phyloP scores from a whole-genome alignment of 1,140 invertebrate genomes.

The Caenorhabditis brenneri region DNA sequence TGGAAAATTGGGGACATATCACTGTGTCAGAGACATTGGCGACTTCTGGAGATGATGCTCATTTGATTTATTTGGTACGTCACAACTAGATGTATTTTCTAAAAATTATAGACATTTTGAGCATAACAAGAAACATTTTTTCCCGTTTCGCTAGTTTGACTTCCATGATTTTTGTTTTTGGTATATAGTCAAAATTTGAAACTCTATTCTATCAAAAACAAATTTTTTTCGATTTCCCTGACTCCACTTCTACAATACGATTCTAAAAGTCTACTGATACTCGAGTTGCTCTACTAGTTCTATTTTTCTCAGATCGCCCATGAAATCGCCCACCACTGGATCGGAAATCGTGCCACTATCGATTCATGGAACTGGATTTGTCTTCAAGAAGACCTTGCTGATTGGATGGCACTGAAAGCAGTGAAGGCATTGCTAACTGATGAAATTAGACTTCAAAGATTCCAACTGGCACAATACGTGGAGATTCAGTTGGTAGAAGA shows the following conservation, averaged over 20 bases:
- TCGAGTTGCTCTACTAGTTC: too few species aligned
- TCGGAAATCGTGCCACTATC: constrained; percentile 47
- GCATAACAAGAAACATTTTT: too few species aligned
- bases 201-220: too few species aligned
- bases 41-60: constrained; percentile 38
- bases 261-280: neutral
- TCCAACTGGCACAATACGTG: constrained; percentile 49
- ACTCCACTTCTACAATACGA: neutral
- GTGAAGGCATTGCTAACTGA: constrained; percentile 21
- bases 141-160: too few species aligned
- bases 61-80: constrained; percentile 42
- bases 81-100: too few species aligned
- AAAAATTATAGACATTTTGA: too few species aligned
- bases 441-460: constrained; percentile 34
- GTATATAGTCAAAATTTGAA: too few species aligned
- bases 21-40: constrained; percentile 42
- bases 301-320: constrained; percentile 36
- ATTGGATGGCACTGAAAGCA: constrained; percentile 42
- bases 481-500: constrained; percentile 54
- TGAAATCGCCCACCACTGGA: constrained; percentile 55
- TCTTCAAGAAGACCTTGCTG: constrained; percentile 54
- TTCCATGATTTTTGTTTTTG: too few species aligned
- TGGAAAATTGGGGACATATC: constrained; percentile 55
- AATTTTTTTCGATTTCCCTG: too few species aligned
- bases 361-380: constrained; percentile 48